Evolutionary conservation across 2,797 vertebrate genomes (phyloP), one percentile per base, ranked within the genome.

Genomic region (Ceryle rudis): DNA sequence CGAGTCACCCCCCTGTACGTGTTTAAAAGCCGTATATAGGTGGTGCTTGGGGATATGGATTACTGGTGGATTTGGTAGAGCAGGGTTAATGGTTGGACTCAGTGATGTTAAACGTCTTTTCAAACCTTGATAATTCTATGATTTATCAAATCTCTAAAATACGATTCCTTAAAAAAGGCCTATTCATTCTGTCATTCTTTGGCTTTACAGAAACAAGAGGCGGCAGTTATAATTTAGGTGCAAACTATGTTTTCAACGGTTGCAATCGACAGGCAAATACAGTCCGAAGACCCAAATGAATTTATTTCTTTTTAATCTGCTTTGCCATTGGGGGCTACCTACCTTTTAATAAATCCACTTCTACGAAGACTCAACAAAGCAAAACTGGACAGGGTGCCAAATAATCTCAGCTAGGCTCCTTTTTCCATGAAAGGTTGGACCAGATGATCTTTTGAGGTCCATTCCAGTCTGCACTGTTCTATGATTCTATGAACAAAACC

Each of bases 341-440:
- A 20, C 16, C 14, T 89, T 92, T 85, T 57, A 73, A 89, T 35
- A 92, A 77, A 89, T 11, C 4, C 14, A n/a, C 23, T 74, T 65
- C 17, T 51, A 18, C 28, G 19, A 89, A 77, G 28, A 67, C 22
- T 64, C 23, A 75, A 52, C 9, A 79, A 67, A 49, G 42, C 6
- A 12, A 0, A 0, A 49, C 11, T 19, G 6, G 37, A 75, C 10
- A 75, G 3, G 46, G 5, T 42, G 29, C 17, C 31, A 69, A 19
- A 62, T 37, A 82, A 54, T 52, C 28, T 35, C 18, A 87, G 33
- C 46, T 33, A 74, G 70, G 62, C 25, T 86, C 10, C 21, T 11
- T 80, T 79, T 90, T 65, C 60, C 42, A 49, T 3, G 5, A 39
- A 51, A 64, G 20, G 20, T 9, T 64, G n/a, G 29, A 74, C 8